Percentiles rank a stretch among this genome's conserved stretches.
These are phyloP conservation scores for Porites rus DNA, from an alignment of 92 coral and sea anemone genomes.

Conservation along the genomic window DNA sequence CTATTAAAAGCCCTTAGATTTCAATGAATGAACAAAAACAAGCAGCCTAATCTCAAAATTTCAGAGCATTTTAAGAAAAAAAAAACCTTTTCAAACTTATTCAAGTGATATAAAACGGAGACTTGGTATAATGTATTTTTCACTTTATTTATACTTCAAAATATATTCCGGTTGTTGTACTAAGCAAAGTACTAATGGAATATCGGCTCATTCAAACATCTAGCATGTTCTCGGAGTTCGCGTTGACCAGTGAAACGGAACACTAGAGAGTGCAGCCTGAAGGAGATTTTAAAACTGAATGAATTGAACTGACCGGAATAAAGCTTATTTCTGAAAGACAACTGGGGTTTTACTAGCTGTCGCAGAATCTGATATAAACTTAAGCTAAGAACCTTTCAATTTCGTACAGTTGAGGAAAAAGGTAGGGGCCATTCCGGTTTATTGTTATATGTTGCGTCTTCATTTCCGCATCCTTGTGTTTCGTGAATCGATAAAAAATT, in stretches of 20 bases:
- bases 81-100: no score
- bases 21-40: no score
- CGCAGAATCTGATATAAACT: background rate
- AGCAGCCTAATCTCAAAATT: no score
- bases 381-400: slow-evolving; percentile 10
- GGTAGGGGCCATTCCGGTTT: slow-evolving; percentile 7
- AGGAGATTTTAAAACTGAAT: background rate
- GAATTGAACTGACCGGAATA: no score
- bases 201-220: no score
- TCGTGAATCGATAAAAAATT: background rate
- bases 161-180: no score
- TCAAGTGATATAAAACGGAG: no score
- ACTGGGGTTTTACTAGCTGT: background rate
- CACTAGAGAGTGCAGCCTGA: background rate
- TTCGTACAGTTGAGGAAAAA: slow-evolving; percentile 4
- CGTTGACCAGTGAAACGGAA: background rate
- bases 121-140: background rate
- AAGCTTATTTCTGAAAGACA: background rate
- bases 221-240: no score
- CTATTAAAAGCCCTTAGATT: no score
- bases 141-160: background rate
- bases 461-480: slow-evolving; percentile 3
- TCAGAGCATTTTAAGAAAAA: no score
- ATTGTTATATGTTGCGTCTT: slow-evolving; percentile 10
- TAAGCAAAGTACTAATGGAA: no score